Evolutionary conservation across 2,797 vertebrate species (phyloP), one percentile per base, ranked within the genome.

Genomic region (Chaetodon trifasciatus): DNA sequence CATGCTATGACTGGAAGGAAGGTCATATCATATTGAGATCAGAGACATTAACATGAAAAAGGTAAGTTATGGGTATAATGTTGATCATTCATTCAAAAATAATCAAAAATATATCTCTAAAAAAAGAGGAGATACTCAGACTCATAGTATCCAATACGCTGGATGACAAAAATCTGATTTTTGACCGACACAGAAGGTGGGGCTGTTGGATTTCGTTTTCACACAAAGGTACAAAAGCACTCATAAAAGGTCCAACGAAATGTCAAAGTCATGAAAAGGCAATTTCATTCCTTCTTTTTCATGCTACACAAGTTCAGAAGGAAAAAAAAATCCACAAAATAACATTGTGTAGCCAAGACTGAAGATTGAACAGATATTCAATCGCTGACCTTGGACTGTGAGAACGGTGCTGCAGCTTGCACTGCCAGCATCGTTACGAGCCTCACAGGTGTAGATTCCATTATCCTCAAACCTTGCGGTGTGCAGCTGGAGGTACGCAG

Each of bases 391-490:
- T 99, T 99, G 99, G 60, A 98, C 96, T 56, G 95, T 94, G 87
- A 99, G 91, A 57, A 96, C 93, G 37, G 95, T 96, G 92, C 98
- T 99, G 90, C 97, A 99, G 94, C 96, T 97, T 66, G 93, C 95
- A 84, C 95, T 96, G 85, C 98, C 98, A 35, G 98, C 98, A 53
- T 96, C 96, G 78, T 99, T 99, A 23, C 93, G 93, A 86, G 94
- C 97, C 95, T 99, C 98, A 90, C 97, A 99, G 68, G 97, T 98
- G 91, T 98, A 99, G 87, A 98, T 96, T 23, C 96, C 98, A 0
- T 94, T 96, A 66, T 99, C 97, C 19, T 96, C 96, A 61, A 91
- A 93, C 65, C 81, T 91, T 7, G 97, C 93, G 58, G 89, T 91
- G 67, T 76, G 93, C 87, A 99, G 96, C 92, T 99, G 96, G 76